Conservation (phyloP, 2,888 invertebrate genomes). For the Harmothoe impar region DNA sequence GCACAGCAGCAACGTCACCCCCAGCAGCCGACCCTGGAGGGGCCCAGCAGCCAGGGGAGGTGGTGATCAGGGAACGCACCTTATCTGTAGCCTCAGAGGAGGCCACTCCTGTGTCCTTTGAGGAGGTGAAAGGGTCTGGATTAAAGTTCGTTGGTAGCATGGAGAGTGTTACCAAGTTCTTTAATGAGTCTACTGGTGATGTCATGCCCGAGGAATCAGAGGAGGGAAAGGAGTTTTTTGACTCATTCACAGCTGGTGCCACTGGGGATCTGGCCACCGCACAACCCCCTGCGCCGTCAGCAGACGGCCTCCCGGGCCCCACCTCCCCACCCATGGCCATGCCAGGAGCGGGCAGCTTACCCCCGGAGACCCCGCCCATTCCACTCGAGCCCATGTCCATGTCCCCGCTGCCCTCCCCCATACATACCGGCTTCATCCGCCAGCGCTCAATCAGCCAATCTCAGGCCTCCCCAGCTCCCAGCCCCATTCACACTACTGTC, state of each 20-base stretch:
- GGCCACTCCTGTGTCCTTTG: slow-evolving; percentile 67
- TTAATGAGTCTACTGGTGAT: slow-evolving; percentile 65
- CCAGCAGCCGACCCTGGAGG: background rate
- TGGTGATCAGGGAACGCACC: slow-evolving; percentile 26
- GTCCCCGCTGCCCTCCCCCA: slow-evolving; percentile 52
- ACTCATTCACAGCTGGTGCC: slow-evolving; percentile 70
- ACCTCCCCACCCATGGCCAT: slow-evolving; percentile 37
- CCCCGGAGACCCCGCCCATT: slow-evolving; percentile 68
- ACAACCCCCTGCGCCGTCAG: slow-evolving; percentile 7
- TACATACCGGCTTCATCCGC: slow-evolving; percentile 28
- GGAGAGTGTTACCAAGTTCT: slow-evolving; percentile 71
- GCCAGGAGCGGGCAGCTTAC: background rate
- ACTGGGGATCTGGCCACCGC: slow-evolving; percentile 46
- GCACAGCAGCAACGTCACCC: background rate
- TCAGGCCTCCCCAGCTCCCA: slow-evolving; percentile 64
- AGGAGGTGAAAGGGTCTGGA: slow-evolving; percentile 67
- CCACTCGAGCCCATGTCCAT: slow-evolving; percentile 60
- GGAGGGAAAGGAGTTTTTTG: slow-evolving; percentile 73
- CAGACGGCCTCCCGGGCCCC: background rate
- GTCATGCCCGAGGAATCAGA: slow-evolving; percentile 62
- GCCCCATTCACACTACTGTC: slow-evolving; percentile 71
- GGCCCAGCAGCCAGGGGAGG: background rate
- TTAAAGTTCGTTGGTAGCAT: slow-evolving; percentile 65
- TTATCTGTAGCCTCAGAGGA: slow-evolving; percentile 61
- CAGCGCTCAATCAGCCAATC: slow-evolving; percentile 61